Conservation (phyloP, 2,797 vertebrate species). For the Bradypodion pumilum region DNA sequence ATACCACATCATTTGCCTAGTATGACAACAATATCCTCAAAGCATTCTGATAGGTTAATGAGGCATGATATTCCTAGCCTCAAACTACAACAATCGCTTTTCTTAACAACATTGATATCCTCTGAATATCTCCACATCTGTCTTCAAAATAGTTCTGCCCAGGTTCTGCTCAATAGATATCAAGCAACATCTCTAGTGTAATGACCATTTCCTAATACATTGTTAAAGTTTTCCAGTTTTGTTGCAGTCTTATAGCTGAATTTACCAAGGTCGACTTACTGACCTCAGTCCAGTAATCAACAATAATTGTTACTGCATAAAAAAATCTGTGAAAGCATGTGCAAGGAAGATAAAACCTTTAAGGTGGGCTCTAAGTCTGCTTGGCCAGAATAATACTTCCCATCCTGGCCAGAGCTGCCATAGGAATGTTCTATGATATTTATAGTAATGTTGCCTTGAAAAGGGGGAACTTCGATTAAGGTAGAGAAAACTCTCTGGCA, state of each 20-base stretch:
- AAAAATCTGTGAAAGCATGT: neutral
- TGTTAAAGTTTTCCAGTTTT: neutral
- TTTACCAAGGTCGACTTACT: neutral
- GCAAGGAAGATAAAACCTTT: neutral
- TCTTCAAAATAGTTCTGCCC: conserved; percentile 24
- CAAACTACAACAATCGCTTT: conserved; percentile 33
- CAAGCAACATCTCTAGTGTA: neutral
- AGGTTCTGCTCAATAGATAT: neutral
- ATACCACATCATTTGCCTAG: neutral
- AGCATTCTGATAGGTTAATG: conserved; percentile 16
- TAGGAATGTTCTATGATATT: neutral
- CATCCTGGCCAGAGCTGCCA: neutral
- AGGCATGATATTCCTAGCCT: neutral
- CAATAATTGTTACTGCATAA: neutral
- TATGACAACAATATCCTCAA: conserved; percentile 22
- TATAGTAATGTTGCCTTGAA: neutral
- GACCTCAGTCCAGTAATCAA: neutral
- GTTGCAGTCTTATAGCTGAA: neutral
- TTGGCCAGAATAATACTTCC: neutral
- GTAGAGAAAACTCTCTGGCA: neutral
- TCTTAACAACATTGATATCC: neutral
- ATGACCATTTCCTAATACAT: neutral
- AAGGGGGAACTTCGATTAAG: neutral
- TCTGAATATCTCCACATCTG: neutral
- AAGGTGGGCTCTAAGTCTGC: neutral